phyloP scores from a whole-genome alignment of 2,888 invertebrate species.

The Julus scandinavius region DNA sequence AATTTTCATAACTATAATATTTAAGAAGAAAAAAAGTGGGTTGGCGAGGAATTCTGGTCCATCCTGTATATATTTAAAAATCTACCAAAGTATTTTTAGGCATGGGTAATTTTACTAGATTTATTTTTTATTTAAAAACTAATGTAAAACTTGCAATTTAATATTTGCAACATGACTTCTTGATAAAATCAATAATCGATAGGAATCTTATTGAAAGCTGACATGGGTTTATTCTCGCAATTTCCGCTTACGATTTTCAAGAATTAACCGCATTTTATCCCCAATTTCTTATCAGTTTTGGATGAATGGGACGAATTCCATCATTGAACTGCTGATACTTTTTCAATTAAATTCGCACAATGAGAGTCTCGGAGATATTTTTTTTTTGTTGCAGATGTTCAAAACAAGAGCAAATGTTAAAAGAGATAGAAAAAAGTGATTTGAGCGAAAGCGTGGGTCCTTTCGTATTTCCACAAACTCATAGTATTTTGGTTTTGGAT shows the following conservation, averaged over 20 bases:
- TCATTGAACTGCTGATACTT: conserved; percentile 19
- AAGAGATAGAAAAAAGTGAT: conserved; percentile 34
- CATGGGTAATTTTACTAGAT: neutral
- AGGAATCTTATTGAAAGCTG: neutral
- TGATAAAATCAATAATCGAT: conserved; percentile 10
- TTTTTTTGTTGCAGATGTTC: conserved; percentile 33
- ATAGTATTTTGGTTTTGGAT: conserved; percentile 20
- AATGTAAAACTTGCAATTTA: neutral
- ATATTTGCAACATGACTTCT: neutral
- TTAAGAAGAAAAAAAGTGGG: too few relatives aligned
- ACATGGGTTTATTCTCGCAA: neutral
- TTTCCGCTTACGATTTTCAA: neutral
- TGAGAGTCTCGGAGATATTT: neutral
- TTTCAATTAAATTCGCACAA: conserved; percentile 42
- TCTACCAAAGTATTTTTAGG: too few relatives aligned
- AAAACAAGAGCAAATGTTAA: conserved; percentile 44
- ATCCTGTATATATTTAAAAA: too few relatives aligned
- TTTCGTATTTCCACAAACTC: neutral
- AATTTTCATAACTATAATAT: too few relatives aligned
- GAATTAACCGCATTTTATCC: neutral
- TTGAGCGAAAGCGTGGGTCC: neutral
- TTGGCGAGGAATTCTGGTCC: too few relatives aligned
- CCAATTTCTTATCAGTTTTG: conserved; percentile 17
- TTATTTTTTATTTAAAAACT: neutral
- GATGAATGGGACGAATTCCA: neutral